phyloP scores from a whole-genome alignment of 2,888 invertebrate species.

The Microplitis manilae region DNA sequence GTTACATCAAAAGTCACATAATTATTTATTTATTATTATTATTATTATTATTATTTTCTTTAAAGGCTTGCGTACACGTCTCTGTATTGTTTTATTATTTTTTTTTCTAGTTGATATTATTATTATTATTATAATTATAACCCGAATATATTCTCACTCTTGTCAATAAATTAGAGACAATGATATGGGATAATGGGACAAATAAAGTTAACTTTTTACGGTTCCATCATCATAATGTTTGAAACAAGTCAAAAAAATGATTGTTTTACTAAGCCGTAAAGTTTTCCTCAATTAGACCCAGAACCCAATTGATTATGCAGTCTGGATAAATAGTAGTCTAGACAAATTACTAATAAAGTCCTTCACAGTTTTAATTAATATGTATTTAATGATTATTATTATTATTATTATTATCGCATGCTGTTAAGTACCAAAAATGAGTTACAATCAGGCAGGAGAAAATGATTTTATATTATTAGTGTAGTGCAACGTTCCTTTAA shows the following conservation, averaged over 20 bases:
- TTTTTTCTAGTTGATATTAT: conserved; percentile 16
- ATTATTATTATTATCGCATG: neutral
- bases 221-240: no score
- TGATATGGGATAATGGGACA: neutral
- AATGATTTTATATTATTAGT: conserved; percentile 23
- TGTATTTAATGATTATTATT: neutral
- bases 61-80: conserved; percentile 16
- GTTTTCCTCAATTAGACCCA: no score
- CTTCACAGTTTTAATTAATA: neutral
- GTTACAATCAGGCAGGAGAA: conserved; percentile 8
- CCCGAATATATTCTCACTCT: conserved; percentile 10
- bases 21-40: conserved; percentile 20
- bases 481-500: conserved; percentile 25
- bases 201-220: no score
- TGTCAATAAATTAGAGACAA: neutral
- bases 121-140: conserved; percentile 15
- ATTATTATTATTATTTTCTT: conserved; percentile 41
- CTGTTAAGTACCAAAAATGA: conserved; percentile 10
- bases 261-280: no score
- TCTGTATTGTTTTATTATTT: conserved; percentile 6
- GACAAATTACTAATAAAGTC: neutral
- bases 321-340: neutral
- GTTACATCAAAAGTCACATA: conserved; percentile 48
- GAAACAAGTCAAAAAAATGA: no score
- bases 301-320: neutral